phyloP scores from a whole-genome alignment of 2,888 invertebrate genomes.

The Psylliodes chrysocephalus region DNA sequence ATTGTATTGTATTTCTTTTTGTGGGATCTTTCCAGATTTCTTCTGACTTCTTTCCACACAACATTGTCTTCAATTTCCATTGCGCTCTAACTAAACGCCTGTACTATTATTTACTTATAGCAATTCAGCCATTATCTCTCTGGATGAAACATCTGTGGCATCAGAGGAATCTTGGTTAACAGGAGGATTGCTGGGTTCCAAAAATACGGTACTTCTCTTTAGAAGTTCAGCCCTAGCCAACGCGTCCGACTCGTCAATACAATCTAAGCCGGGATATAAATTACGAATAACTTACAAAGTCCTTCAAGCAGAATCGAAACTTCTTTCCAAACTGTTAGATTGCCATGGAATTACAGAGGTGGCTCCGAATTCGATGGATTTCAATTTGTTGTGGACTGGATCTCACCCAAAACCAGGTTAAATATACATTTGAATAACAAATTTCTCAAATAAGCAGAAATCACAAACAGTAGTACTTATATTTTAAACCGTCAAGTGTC shows the following conservation, averaged over 20 bases:
- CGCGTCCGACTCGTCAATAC: constrained; percentile 54
- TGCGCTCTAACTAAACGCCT: not conserved
- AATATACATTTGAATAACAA: no score
- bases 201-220: constrained; percentile 74
- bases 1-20: no score
- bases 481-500: no score
- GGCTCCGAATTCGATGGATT: constrained; percentile 77
- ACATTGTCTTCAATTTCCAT: no score
- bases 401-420: constrained; percentile 89
- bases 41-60: no score
- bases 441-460: no score
- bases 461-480: no score
- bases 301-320: constrained; percentile 83
- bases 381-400: constrained; percentile 92
- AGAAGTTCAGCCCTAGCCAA: constrained; percentile 72
- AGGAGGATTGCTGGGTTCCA: constrained; percentile 67
- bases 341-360: constrained; percentile 83
- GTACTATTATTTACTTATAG: no score
- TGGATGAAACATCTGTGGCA: not conserved
- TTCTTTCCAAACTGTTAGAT: constrained; percentile 78
- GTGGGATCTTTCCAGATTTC: no score
- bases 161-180: constrained; percentile 57
- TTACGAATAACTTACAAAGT: constrained; percentile 81
- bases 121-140: constrained; percentile 10
- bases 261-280: constrained; percentile 73